Base-by-base conservation (phyloP, 2,888 invertebrate species). In the Belgica antarctica region DNA sequence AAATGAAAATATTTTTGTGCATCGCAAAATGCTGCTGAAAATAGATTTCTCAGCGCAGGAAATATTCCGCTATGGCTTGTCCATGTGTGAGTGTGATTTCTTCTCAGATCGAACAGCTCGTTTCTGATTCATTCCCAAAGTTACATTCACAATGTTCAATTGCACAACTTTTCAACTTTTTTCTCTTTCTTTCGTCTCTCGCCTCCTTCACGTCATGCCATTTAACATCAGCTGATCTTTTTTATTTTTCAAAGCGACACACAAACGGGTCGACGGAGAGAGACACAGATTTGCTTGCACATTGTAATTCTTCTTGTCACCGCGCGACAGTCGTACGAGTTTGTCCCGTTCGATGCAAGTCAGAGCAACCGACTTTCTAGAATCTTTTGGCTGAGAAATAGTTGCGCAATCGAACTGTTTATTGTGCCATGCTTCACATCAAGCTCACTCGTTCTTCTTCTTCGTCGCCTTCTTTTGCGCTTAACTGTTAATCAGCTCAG, bases 401-500 rank as follows among this genome's bases (percentile, higher is more conserved):
- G n/a, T 59, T 59, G 59, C 59, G 59, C 59, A 59, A 59, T 59
- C 59, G 15, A 59, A 59, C 59, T 59, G 59, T 59, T 59, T 27
- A 59, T 59, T 59, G 25, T 59, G 59, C 59, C n/a, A 25, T 59
- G 27, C 27, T 22, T 24, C n/a, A 46, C 7, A 7, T 12, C 22
- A 59, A 59, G 52, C 52, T 52, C 52, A 22, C 17, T 59, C 15
- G 4, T 59, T 59, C 59, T 59, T 59, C 59, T 59, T 59, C 59
- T 59, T 59, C 59, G 7, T 59, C 59, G 25, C 27, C 27, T 59
- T 59, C 27, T 24, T 52, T 52, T n/a, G 52, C 52, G 52, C 19
- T 57, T 59, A 59, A 59, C 59, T 59, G 59, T 59, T 27, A 59
- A 27, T 8, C 52, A 52, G 8, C 22, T 59, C 25, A n/a, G 19